Evolutionary conservation across 1,140 invertebrate species (phyloP).

Genomic region (Hydropsyche tenuis): DNA sequence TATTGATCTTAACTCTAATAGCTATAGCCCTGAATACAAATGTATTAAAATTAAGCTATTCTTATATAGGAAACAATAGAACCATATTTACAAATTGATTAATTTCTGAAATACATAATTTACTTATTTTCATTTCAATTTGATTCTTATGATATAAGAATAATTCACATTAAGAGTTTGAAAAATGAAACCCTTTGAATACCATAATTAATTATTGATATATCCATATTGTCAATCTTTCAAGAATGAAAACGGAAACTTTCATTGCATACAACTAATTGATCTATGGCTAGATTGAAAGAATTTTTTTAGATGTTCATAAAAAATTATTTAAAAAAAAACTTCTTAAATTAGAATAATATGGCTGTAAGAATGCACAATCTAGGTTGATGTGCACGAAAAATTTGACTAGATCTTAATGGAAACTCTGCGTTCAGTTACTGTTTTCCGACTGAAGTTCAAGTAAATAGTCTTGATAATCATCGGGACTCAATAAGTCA

Average conservation of each 20-base stretch:
- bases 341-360: slow-evolving; percentile 4
- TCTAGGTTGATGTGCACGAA: slow-evolving; percentile 36
- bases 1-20: background rate
- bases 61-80: slow-evolving; percentile 23
- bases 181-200: slow-evolving; percentile 17
- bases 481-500: slow-evolving; percentile 57
- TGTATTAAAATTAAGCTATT: slow-evolving; percentile 14
- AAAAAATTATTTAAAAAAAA: too few relatives aligned
- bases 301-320: too few relatives aligned
- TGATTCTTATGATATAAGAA: background rate
- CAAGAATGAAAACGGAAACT: too few relatives aligned
- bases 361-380: slow-evolving; percentile 13
- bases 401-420: slow-evolving; percentile 47
- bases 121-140: background rate
- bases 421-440: slow-evolving; percentile 37
- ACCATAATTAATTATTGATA: background rate
- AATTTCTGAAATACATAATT: slow-evolving; percentile 1
- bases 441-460: slow-evolving; percentile 55
- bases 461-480: slow-evolving; percentile 59
- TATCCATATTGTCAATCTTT: slow-evolving; percentile 10
- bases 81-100: slow-evolving; percentile 23
- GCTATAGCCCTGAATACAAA: slow-evolving; percentile 13
- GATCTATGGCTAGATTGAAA: too few relatives aligned
- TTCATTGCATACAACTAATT: too few relatives aligned
- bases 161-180: slow-evolving; percentile 14